Conservation (phyloP, 2,888 invertebrate genomes). For the Troides helena region DNA sequence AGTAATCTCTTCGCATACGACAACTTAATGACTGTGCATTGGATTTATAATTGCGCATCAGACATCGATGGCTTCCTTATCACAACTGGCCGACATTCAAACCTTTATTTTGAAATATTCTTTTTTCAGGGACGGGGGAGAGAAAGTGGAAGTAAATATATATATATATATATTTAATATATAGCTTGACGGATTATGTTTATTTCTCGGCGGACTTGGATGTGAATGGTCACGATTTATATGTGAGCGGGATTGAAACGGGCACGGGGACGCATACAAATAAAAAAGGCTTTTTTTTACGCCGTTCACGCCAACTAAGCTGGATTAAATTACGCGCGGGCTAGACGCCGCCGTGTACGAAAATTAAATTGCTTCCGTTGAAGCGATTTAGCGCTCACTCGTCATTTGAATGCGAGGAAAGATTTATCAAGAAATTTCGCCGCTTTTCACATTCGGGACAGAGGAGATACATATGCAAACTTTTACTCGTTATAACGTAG, state of each 20-base stretch:
- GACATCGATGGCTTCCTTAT: conserved; percentile 36
- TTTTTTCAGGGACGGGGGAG: conserved; percentile 26
- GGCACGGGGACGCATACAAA: conserved; percentile 56
- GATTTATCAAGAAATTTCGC: conserved; percentile 20
- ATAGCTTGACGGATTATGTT: conserved; percentile 58
- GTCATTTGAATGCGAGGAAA: conserved; percentile 20
- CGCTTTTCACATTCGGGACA: background rate
- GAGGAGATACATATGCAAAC: background rate
- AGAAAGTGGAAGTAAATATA: conserved; percentile 21
- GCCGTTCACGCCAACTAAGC: conserved; percentile 44
- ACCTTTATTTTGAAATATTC: conserved; percentile 51
- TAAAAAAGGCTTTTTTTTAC: conserved; percentile 49
- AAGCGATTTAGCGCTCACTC: conserved; percentile 25
- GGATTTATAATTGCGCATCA: conserved; percentile 49
- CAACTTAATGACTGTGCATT: conserved; percentile 50
- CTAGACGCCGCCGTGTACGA: conserved; percentile 47
- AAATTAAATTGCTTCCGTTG: conserved; percentile 40
- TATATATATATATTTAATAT: conserved; percentile 16
- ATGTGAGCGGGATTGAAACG: conserved; percentile 61
- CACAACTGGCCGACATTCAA: conserved; percentile 43
- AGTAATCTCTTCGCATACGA: conserved; percentile 34
- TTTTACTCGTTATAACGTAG: background rate
- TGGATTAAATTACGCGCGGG: conserved; percentile 54
- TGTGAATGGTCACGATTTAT: conserved; percentile 71
- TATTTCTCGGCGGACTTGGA: conserved; percentile 50